These are phyloP conservation scores for Drosophila cognata DNA, from an alignment of 2,888 invertebrate genomes.

Conservation along the genomic window DNA sequence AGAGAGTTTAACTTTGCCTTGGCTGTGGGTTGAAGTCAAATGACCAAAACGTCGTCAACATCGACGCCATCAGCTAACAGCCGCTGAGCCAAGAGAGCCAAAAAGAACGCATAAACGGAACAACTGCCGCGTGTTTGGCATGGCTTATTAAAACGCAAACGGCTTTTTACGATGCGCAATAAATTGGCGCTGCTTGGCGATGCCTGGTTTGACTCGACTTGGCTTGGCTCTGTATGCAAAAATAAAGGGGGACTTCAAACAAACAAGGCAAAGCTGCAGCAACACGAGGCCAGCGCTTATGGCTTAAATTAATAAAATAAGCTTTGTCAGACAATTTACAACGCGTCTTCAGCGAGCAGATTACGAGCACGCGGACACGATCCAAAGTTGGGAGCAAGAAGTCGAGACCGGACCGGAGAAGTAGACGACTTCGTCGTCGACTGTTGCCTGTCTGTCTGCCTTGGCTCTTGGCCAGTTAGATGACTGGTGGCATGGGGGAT, in stretches of 20 bases:
- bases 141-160: conserved; percentile 81
- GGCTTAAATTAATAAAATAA: conserved; percentile 83
- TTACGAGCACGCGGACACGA: conserved; percentile 76
- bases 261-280: conserved; percentile 47
- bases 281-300: conserved; percentile 69
- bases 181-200: conserved; percentile 68
- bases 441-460: conserved; percentile 70
- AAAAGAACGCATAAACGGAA: conserved; percentile 50
- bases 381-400: conserved; percentile 26
- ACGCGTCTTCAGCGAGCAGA: conserved; percentile 83
- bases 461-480: conserved; percentile 50
- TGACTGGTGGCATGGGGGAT: conserved; percentile 11
- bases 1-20: conserved; percentile 23
- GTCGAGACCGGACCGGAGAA: not conserved
- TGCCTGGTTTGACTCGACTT: not conserved
- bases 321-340: conserved; percentile 83
- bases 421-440: conserved; percentile 7
- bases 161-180: conserved; percentile 78
- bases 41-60: conserved; percentile 56
- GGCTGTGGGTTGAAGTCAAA: conserved; percentile 29
- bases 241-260: conserved; percentile 46
- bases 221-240: conserved; percentile 57
- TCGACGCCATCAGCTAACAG: conserved; percentile 70
- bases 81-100: conserved; percentile 18
- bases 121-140: conserved; percentile 72